Evolutionary conservation across 2,888 invertebrate genomes (phyloP), one percentile per base, ranked within the genome.

Genomic region (Elegia similella): DNA sequence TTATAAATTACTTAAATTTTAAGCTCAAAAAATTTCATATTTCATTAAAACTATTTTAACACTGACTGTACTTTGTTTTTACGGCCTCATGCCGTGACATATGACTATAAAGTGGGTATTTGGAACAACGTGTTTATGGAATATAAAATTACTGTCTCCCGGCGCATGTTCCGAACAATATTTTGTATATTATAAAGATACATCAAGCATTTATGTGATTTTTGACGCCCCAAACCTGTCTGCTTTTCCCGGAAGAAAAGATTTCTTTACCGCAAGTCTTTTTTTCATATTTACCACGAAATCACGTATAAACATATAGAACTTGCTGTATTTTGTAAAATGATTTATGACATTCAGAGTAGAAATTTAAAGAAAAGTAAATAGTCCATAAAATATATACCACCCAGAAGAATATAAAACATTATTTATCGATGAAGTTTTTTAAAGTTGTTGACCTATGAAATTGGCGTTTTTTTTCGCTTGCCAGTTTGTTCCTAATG

Each of bases 61-160:
- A 15, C 15, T 10, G 30, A 8, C 30, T 42, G 56, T 56, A 56
- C 56, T 38, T 13, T 42, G 48, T 42, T 48, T 48, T 56, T 84
- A 80, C 79, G 75, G 76, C 79, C 69, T 67, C 68, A 78, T 88
- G 73, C 64, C 89, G 86, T 90, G 90, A 82, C 83, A 84, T 77
- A 75, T 78, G 81, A 83, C 80, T 77, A 84, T 90, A 84, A 88
- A 84, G 68, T 74, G 68, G 70, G 74, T 74, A 78, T 84, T 75
- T 71, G 62, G 74, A 83, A 89, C 82, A 82, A 84, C 82, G 82
- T 87, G 88, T 85, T 88, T 84, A 88, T 86, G 77, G 80, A 76
- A 74, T 75, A 76, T 70, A 76, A 76, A 78, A 78, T 78, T 73
- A 75, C 73, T 78, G 75, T 80, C 75, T 77, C 73, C 68, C 62